Base-by-base conservation (phyloP, 2,888 invertebrate genomes). In the Gymnoscelis rufifasciata region DNA sequence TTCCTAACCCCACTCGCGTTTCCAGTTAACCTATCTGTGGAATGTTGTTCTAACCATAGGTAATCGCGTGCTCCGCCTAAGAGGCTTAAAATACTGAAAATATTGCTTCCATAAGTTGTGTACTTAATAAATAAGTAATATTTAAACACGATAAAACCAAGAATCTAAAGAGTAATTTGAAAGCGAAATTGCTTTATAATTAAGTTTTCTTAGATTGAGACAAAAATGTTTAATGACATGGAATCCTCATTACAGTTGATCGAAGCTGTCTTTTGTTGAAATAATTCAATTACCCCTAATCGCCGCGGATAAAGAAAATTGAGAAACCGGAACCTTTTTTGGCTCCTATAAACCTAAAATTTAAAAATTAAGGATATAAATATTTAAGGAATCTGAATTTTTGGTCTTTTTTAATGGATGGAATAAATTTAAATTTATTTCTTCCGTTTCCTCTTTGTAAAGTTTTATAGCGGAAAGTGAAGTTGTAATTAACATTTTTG, bases 1-100 rank as follows among this genome's bases (percentile, higher is more conserved):
- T 62, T 62, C 52, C 55, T 66, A 64, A 54, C 52, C 56, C 57
- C 62, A 58, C 64, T 47, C 31, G 15, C 13, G 33, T 19, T 15
- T 19, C 33, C 27, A 47, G 29, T 47, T 31, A 52, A 33, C 46
- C 30, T 38, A 27, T 19, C 19, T 19, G 19, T 31, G 39, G 41
- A 43, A 27, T 38, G 33, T 24, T n/a, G n/a, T n/a, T n/a, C n/a
- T n/a, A n/a, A n/a, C n/a, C n/a, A n/a, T n/a, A n/a, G n/a, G n/a
- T n/a, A n/a, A n/a, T n/a, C n/a, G n/a, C n/a, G n/a, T n/a, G n/a
- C n/a, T n/a, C n/a, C n/a, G n/a, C n/a, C n/a, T n/a, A n/a, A n/a
- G n/a, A n/a, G n/a, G n/a, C n/a, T n/a, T n/a, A n/a, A n/a, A n/a
- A n/a, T n/a, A n/a, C n/a, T n/a, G n/a, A n/a, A n/a, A n/a, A n/a